phyloP scores from a whole-genome alignment of 2,797 vertebrate genomes.

The Pseudochaenichthys georgianus region DNA sequence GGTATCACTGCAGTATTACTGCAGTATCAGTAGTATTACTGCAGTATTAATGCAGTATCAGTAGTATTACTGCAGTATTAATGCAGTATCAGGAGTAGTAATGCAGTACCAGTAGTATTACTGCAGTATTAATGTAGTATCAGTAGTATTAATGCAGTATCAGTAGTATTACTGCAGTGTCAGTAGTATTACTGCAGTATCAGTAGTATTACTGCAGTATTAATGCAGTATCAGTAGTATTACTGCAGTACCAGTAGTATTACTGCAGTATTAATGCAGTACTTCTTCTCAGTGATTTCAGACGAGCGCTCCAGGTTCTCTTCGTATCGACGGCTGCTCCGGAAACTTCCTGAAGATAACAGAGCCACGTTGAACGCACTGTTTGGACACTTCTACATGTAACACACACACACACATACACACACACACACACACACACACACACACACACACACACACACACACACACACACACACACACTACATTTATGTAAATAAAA shows the following conservation, averaged over 20 bases:
- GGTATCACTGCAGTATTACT: not conserved
- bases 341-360: slow-evolving; percentile 71
- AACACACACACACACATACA: no score
- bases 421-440: slow-evolving; percentile 9
- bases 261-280: not conserved
- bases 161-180: not conserved
- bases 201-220: no score
- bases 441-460: not conserved
- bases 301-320: slow-evolving; percentile 68
- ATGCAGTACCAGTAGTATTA: no score
- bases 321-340: slow-evolving; percentile 68
- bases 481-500: no score
- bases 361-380: slow-evolving; percentile 71
- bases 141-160: not conserved
- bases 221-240: no score
- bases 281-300: slow-evolving; percentile 64
- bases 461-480: no score
- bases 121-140: not conserved
- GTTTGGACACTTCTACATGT: slow-evolving; percentile 85
- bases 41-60: not conserved
- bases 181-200: not conserved
- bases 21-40: not conserved
- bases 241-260: not conserved
- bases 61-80: not conserved
- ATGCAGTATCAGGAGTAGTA: not conserved